A percentile compares a stretch with the other conserved stretches of the same genome.
Conservation (phyloP, 35 echinoderm and acorn worm species). For the Eucidaris tribuloides region DNA sequence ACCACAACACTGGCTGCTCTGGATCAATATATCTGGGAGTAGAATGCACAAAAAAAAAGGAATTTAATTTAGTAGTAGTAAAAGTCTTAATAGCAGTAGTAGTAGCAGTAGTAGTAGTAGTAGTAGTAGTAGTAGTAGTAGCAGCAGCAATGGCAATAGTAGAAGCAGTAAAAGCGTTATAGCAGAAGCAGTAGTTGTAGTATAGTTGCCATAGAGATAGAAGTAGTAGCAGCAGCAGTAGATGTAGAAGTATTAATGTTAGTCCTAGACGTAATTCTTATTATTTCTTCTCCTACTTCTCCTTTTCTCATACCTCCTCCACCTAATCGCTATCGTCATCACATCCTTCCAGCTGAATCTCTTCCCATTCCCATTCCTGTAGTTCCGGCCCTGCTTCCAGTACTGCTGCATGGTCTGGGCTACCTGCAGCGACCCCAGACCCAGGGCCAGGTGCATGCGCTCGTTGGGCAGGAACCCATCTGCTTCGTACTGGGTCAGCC, state of each 20-base stretch:
- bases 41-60: slow-evolving; percentile 30
- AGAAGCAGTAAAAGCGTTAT: no score
- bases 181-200: no score
- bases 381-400: slow-evolving; percentile 54
- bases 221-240: no score
- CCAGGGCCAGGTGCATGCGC: slow-evolving; percentile 73
- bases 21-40: slow-evolving; percentile 47
- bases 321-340: slow-evolving; percentile 77
- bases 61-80: background rate
- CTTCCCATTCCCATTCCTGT: slow-evolving; percentile 58
- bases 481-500: slow-evolving; percentile 59
- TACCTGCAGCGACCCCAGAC: slow-evolving; percentile 68
- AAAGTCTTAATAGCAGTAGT: background rate
- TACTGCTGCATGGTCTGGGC: slow-evolving; percentile 63
- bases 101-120: background rate
- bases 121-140: background rate
- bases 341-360: slow-evolving; percentile 84
- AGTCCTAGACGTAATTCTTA: no score
- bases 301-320: no score
- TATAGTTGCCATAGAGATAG: no score
- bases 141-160: background rate
- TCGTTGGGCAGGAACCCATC: slow-evolving; percentile 83
- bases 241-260: no score
- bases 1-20: slow-evolving; percentile 90
- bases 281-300: no score